phyloP scores from a whole-genome alignment of 2,888 invertebrate genomes.

The Mesochorus sp. region DNA sequence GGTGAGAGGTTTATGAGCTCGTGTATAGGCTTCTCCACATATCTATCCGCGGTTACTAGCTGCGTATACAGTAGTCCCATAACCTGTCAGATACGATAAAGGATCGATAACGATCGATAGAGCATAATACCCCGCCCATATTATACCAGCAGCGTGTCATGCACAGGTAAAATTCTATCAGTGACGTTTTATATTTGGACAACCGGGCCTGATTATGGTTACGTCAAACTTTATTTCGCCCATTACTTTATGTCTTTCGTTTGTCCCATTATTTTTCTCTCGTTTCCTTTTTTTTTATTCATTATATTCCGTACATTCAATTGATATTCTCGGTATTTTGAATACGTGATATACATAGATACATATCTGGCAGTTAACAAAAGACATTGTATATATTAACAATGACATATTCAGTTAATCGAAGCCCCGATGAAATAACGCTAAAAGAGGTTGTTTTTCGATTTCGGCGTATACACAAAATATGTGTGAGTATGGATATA shows the following conservation, averaged over 20 bases:
- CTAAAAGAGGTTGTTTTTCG: no score
- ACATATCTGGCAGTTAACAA: no score
- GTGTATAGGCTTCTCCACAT: constrained; percentile 26
- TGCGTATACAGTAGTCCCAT: constrained; percentile 51
- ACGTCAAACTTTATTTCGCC: constrained; percentile 7
- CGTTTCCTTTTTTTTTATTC: background rate
- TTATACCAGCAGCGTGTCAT: background rate
- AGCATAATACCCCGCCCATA: constrained; percentile 9
- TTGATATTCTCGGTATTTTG: background rate
- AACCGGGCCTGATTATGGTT: background rate
- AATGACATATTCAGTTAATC: no score
- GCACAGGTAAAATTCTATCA: constrained; percentile 37
- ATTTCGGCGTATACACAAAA: no score
- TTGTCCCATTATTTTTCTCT: background rate
- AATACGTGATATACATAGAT: background rate
- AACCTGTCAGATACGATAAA: constrained; percentile 53
- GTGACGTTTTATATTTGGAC: constrained; percentile 40
- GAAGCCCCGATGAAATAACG: no score
- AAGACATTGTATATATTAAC: no score
- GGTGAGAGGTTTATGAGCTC: background rate
- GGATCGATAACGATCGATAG: constrained; percentile 56
- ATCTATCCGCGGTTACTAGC: constrained; percentile 44
- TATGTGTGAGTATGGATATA: no score
- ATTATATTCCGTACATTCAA: constrained; percentile 1
- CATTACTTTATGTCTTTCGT: constrained; percentile 4